Evolutionary conservation across 2,113 vertebrate genomes (phyloP).

Genomic region (Bambusicola thoracicus): DNA sequence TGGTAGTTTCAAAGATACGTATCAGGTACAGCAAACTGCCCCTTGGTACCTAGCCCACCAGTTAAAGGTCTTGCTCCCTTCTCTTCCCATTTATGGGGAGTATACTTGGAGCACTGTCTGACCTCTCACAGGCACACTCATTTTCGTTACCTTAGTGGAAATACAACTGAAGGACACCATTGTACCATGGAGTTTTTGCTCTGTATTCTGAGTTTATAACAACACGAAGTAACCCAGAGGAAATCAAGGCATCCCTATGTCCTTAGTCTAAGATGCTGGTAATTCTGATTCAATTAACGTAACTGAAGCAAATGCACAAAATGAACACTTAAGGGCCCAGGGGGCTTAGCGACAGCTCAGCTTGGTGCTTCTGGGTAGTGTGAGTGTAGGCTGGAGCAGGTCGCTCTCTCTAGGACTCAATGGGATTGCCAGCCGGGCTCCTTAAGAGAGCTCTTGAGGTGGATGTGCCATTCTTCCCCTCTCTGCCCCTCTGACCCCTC

Average conservation of each 20-base stretch:
- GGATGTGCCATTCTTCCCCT: neutral
- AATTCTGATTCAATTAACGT: neutral
- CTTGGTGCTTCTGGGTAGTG: neutral
- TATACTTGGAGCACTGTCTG: neutral
- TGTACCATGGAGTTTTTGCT: neutral
- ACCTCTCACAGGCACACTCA: neutral
- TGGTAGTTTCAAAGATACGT: neutral
- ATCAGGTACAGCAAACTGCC: neutral
- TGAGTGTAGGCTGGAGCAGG: neutral
- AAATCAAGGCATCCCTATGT: neutral
- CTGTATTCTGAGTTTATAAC: neutral
- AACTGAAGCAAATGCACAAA: neutral
- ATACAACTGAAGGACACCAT: neutral
- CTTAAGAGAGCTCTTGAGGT: neutral
- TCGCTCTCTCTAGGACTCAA: neutral
- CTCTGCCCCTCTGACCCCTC: neutral
- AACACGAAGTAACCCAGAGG: fast-evolving
- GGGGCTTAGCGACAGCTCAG: neutral
- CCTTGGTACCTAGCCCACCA: neutral
- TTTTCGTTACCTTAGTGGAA: neutral
- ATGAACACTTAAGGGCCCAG: neutral
- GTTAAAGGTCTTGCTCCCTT: neutral
- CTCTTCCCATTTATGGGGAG: neutral
- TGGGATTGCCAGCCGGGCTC: neutral
- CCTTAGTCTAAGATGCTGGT: neutral